Conservation (phyloP, 1,140 invertebrate species). For the Rhagoletis pomonella region DNA sequence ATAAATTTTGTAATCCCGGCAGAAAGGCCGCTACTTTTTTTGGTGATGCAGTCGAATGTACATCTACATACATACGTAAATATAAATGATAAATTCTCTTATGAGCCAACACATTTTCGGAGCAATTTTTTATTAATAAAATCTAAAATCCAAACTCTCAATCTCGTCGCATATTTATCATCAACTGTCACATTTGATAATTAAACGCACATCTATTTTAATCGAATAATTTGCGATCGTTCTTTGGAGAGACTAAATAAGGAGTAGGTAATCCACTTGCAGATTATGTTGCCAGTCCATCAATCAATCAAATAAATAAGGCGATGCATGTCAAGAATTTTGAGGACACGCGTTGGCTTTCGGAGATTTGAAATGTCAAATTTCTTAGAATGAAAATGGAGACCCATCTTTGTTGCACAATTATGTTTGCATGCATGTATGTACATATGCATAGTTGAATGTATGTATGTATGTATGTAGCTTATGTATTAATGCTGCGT, state of each 20-base stretch:
- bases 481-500: not conserved
- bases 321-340: not conserved
- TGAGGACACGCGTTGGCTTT: slow-evolving; percentile 36
- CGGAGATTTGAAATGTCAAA: slow-evolving; percentile 44
- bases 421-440: not conserved
- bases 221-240: slow-evolving; percentile 18
- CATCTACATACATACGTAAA: no score
- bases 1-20: no score
- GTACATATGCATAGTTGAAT: not conserved
- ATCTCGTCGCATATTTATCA: not conserved
- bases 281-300: slow-evolving; percentile 37
- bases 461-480: not conserved
- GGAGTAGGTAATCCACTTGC: not conserved
- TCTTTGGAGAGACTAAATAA: no score
- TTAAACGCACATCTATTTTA: slow-evolving; percentile 25
- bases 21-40: no score
- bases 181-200: slow-evolving; percentile 36
- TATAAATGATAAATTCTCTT: no score
- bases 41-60: no score
- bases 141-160: not conserved
- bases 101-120: not conserved
- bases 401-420: not conserved
- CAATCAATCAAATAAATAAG: slow-evolving; percentile 48
- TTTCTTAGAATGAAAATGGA: slow-evolving; percentile 42
- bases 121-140: not conserved